These are phyloP conservation scores for Emydoidea blandingii DNA, from an alignment of 2,797 vertebrate genomes.

Conservation along the genomic window DNA sequence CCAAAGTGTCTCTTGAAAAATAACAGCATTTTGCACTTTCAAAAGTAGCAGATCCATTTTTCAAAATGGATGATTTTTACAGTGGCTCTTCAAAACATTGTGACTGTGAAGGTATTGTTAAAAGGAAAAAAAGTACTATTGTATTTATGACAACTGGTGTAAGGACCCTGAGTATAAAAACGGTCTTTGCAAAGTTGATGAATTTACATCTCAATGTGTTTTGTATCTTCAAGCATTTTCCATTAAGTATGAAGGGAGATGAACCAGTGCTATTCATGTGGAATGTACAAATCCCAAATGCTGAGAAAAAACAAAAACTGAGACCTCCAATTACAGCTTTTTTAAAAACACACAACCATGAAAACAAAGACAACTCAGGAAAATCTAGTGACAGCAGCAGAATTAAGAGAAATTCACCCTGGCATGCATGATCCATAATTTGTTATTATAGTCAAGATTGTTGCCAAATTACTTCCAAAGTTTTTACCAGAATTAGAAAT, in stretches of 20 bases:
- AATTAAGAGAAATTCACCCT: not conserved
- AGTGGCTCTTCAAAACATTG: not conserved
- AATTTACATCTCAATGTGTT: not conserved
- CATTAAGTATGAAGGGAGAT: not conserved
- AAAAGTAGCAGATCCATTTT: not conserved
- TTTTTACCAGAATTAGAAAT: not conserved
- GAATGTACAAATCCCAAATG: not conserved
- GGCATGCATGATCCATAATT: not conserved
- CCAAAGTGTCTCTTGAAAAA: not conserved
- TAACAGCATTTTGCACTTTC: not conserved
- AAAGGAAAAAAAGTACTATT: not conserved
- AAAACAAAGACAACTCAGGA: not conserved
- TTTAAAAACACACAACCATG: not conserved
- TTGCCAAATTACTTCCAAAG: not conserved
- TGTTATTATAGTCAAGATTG: not conserved
- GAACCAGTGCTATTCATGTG: not conserved
- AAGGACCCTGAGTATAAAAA: not conserved
- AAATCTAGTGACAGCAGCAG: not conserved
- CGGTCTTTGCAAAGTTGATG: not conserved
- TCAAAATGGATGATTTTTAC: not conserved
- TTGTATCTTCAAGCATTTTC: not conserved
- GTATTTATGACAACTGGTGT: not conserved
- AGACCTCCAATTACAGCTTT: not conserved
- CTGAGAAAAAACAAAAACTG: not conserved
- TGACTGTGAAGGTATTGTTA: not conserved